Base-by-base conservation (phyloP, 2,888 invertebrate genomes). In the Rhagonycha lutea region DNA sequence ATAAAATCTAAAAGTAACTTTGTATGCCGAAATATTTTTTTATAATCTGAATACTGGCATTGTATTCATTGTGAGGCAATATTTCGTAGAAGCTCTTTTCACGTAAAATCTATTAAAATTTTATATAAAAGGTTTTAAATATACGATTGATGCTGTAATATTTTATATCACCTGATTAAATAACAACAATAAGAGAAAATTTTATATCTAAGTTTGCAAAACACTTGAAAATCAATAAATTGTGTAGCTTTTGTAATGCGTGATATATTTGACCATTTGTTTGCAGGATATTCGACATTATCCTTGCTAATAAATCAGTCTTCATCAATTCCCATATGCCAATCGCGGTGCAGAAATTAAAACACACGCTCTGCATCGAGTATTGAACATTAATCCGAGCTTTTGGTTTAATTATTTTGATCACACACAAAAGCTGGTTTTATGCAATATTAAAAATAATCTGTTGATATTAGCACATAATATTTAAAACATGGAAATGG, bases 291-390 rank as follows among this genome's bases (percentile, higher is more conserved):
- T 80, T 74, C 78, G 78, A 74, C 76, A 77, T 79, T 79, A 79
- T 80, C 78, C 78, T 32, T 62, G 65, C 73, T 75, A 78, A 79
- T 80, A 80, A 80, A 80, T 80, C 80, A 80, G 79, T 80, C 80
- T 80, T 76, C 78, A 80, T 80, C 80, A 79, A 79, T 79, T 78
- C 79, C 78, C 75, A 70, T 76, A 74, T 72, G 78, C 76, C 71
- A 77, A 77, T 77, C 69, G 71, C 68, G 68, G 74, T 32, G 47
- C 71, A 74, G 72, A 74, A 74, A 77, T 77, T 77, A 77, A 77
- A 77, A 76, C 70, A 68, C 70, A 70, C 73, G 74, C 72, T 70
- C 69, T 70, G 47, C 71, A 73, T 68, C 68, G 70, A 73, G 63
- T 73, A 73, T 76, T 76, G 68, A 67, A 76, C 73, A 73, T 76